Percentiles rank a stretch among this genome's conserved stretches.
Conservation (phyloP, 2,113 vertebrate species). For the Tonatia bakeri region DNA sequence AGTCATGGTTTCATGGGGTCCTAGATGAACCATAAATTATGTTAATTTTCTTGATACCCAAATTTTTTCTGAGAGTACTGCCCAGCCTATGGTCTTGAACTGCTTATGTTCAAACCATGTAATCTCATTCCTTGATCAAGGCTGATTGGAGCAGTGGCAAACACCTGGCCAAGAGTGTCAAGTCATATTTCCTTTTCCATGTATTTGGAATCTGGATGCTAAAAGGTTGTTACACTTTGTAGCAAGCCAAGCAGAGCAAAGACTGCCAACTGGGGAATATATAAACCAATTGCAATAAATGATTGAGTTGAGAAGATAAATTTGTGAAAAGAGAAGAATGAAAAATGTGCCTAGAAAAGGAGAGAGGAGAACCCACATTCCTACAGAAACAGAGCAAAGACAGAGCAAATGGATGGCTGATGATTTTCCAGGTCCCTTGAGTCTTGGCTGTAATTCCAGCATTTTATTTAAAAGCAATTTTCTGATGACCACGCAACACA, state of each 20-base stretch:
- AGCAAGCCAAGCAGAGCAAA: neutral
- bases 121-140: neutral
- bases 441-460: neutral
- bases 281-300: neutral
- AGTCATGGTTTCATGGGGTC: neutral
- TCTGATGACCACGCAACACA: neutral
- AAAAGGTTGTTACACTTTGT: neutral
- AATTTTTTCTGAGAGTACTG: neutral
- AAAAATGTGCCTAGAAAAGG: neutral
- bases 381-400: neutral
- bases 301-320: neutral
- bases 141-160: neutral
- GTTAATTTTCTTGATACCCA: neutral
- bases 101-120: neutral
- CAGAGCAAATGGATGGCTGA: neutral
- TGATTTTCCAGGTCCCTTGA: neutral
- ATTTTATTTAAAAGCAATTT: slow-evolving; percentile 21
- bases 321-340: neutral
- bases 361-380: neutral
- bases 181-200: neutral
- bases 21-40: neutral
- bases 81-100: neutral
- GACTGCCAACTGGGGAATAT: neutral
- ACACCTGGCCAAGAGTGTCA: neutral
- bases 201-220: neutral